These are phyloP conservation scores for Euplexia lucipara DNA, from an alignment of 2,888 invertebrate genomes.

Conservation along the genomic window DNA sequence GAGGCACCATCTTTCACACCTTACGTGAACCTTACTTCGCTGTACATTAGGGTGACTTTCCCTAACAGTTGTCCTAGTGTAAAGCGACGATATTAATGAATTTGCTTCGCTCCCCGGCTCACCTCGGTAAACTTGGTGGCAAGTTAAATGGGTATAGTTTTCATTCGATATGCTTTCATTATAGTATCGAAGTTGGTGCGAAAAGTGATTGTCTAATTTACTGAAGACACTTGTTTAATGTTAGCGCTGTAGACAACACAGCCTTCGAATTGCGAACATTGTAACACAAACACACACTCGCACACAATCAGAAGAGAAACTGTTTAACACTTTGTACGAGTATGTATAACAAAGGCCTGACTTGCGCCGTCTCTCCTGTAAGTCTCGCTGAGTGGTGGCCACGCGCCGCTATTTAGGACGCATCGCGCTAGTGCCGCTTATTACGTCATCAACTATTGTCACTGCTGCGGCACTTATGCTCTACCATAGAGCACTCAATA, in stretches of 20 bases:
- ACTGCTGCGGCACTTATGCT: not conserved
- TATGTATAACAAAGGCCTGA: not conserved
- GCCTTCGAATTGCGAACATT: not conserved
- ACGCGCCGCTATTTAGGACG: not conserved
- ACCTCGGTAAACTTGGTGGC: constrained; percentile 45
- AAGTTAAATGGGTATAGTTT: constrained; percentile 69
- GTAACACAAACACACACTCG: too few species aligned
- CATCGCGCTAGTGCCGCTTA: not conserved
- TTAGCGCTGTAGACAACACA: not conserved
- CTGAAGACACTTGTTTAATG: constrained; percentile 15
- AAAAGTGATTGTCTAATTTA: constrained; percentile 51
- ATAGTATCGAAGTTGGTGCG: constrained; percentile 43
- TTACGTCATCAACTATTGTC: constrained; percentile 20
- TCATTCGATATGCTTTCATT: constrained; percentile 59
- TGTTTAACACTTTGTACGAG: not conserved
- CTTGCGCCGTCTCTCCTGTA: not conserved
- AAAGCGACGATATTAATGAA: constrained; percentile 61
- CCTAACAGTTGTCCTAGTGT: constrained; percentile 11
- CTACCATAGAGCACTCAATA: not conserved
- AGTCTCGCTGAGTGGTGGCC: not conserved
- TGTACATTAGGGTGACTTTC: constrained; percentile 36
- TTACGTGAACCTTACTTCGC: constrained; percentile 31
- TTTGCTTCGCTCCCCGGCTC: constrained; percentile 41
- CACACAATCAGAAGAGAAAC: too few species aligned
- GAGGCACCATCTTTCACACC: not conserved